Evolutionary conservation across 2,113 vertebrate species (phyloP), one percentile per base, ranked within the genome.

Genomic region (Rhadina sibilatrix): DNA sequence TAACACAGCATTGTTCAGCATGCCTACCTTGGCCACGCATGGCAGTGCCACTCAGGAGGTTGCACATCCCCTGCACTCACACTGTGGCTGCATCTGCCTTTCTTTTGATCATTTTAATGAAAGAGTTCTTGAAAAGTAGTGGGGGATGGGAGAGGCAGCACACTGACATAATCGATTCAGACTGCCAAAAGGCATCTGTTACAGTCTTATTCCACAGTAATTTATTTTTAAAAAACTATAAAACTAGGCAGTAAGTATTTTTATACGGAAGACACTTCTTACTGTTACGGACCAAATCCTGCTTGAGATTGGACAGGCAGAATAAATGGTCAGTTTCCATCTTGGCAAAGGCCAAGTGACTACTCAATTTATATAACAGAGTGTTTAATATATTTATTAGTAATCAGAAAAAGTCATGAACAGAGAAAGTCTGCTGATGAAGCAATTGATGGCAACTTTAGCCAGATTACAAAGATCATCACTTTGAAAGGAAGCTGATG

Each of bases 21-120:
- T 1, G 11, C 40, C 57, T 14, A 72, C 54, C 82, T 72, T 80
- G 71, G 83, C 66, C 46, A 57, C 0, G 1, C 38, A 46, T 3
- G n/a, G 75, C 71, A 77, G 56, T 1, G 70, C 84, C 30, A 5
- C 70, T 72, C 7, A 35, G 38, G 69, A 89, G 81, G 84, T 2
- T 68, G 69, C 56, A 57, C 54, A 46, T 53, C 71, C 88, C 63
- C 88, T 57, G 88, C 88, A 50, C 47, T 95, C 96, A 89, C 80
- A 92, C 93, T 90, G 94, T 22, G 94, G 83, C 91, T 90, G 89
- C 95, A 96, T 81, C 93, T 94, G 94, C 91, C 77, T 92, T 83
- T 56, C 89, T 75, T 92, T 71, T 92, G 95, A 96, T 92, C 68
- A 37, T 59, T 63, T 75, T 90, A 95, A 94, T 94, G 86, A 94